Evolutionary conservation across 2,113 vertebrate genomes (phyloP).

Genomic region (Nanorana parkeri): DNA sequence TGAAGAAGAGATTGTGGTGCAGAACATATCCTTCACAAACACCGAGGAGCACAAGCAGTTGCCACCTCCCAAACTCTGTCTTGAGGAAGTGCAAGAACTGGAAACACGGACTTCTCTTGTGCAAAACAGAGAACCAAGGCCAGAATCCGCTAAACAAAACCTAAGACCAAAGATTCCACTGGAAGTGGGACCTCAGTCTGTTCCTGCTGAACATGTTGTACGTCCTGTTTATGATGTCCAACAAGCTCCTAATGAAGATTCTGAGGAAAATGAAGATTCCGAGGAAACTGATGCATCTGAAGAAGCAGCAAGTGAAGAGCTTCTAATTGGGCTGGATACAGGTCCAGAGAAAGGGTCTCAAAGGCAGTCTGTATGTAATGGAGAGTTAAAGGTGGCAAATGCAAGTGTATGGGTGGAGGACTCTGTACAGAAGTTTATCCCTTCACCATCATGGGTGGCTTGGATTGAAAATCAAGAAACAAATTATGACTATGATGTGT

Average conservation of each 20-base stretch:
- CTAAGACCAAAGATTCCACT: constrained; percentile 31
- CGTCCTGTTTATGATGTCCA: constrained; percentile 56
- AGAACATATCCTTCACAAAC: constrained; percentile 56
- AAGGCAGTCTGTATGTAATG: constrained; percentile 50
- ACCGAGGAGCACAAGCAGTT: constrained; percentile 60
- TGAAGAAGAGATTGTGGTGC: constrained; percentile 59
- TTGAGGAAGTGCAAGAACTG: constrained; percentile 59
- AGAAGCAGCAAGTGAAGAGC: constrained; percentile 61
- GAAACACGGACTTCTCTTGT: constrained; percentile 42
- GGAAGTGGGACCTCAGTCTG: constrained; percentile 51
- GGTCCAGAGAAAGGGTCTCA: constrained; percentile 63
- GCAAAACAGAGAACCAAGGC: constrained; percentile 52
- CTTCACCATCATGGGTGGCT: constrained; percentile 62
- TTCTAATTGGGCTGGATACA: constrained; percentile 55
- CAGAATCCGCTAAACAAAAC: constrained; percentile 57
- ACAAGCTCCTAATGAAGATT: no score
- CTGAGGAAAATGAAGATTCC: constrained; percentile 52
- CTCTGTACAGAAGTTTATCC: constrained; percentile 57
- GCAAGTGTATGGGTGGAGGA: constrained; percentile 62
- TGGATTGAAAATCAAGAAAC: constrained; percentile 59
- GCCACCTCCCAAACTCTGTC: background rate
- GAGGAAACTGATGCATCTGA: constrained; percentile 55
- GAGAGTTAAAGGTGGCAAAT: constrained; percentile 56
- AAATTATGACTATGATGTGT: constrained; percentile 47
- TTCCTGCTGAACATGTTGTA: constrained; percentile 55